A percentile compares a stretch with the other conserved stretches of the same genome.
phyloP scores from a whole-genome alignment of 2,113 vertebrate species.

The Nothoprocta pentlandii region DNA sequence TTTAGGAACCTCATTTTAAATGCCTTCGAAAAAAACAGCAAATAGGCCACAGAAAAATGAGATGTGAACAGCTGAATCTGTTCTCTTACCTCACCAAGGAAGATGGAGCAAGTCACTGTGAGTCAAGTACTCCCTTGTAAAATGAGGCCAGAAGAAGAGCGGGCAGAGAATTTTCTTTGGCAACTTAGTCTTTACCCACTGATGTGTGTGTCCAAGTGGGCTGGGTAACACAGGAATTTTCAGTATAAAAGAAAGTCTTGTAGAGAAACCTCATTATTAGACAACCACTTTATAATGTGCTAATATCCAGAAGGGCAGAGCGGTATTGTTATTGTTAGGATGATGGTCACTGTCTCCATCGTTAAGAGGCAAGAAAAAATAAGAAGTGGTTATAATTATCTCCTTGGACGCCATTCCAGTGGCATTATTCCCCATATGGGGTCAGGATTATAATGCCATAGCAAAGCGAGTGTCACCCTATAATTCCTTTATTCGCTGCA shows the following conservation, averaged over 20 bases:
- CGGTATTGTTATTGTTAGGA: background rate
- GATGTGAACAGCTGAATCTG: slow-evolving; percentile 34
- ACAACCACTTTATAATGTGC: background rate
- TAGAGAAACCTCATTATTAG: background rate
- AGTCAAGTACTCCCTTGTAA: background rate
- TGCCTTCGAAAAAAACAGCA: background rate
- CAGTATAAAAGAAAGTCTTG: background rate
- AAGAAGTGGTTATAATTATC: slow-evolving; percentile 47
- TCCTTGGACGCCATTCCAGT: slow-evolving; percentile 13
- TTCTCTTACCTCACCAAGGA: slow-evolving; percentile 24
- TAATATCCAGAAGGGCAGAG: slow-evolving; percentile 46
- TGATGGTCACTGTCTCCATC: slow-evolving; percentile 1
- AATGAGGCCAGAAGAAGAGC: slow-evolving; percentile 40
- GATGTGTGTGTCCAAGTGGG: background rate
- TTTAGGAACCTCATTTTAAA: slow-evolving; percentile 34
- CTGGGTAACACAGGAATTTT: background rate
- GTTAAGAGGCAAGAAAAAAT: slow-evolving; percentile 58
- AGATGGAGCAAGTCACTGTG: background rate
- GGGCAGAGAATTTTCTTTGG: background rate
- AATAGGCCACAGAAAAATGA: slow-evolving; percentile 9
- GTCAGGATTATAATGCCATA: background rate
- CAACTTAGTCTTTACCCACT: background rate
- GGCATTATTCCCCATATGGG: slow-evolving; percentile 10
- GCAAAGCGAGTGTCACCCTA: slow-evolving; percentile 22
- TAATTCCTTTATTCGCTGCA: background rate